Base-by-base conservation (phyloP, 2,888 invertebrate species). In the Caradrina kadenii region DNA sequence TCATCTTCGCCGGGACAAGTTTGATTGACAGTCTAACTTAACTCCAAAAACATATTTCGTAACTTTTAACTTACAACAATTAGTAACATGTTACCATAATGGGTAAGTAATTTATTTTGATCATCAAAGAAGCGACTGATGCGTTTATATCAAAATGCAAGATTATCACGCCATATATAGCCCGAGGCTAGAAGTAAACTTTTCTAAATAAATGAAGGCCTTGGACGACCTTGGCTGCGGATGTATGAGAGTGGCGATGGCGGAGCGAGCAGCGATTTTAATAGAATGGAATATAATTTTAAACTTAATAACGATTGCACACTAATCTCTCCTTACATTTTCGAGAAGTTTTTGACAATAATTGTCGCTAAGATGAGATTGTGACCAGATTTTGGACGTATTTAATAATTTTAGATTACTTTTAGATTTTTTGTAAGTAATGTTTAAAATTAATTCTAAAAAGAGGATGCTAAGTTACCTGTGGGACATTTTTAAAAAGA, bases 171-270 rank as follows among this genome's bases (percentile, higher is more conserved):
- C 81, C 77, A 87, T 75, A 72, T 59, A 69, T 52, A 59, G 88
- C 90, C 87, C 39, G 67, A 70, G 86, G 91, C 87, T 65, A 65
- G 68, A 76, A 67, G 61, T 80, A 81, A 89, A 85, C 78, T 87
- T 83, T 85, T 86, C 80, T 78, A 79, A 86, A 86, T 83, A 82
- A 56, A 79, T 68, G 52, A 75, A 81, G 81, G 83, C 85, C 88
- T 89, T 86, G 84, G 71, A 80, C 84, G 89, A 82, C 87, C 86
- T 88, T 84, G 77, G 50, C 48, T 73, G 22, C 35, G 64, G 39
- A 56, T 68, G 64, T 70, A 70, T 68, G 81, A 55, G 21, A 59
- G 39, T 21, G 69, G 82, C 66, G 66, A 35, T 21, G 69, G 82
- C 66, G 66, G 60, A 72, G 83, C 80, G 78, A 56, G 22, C 21